These are phyloP conservation scores for Synergus japonicus DNA, from an alignment of 2,888 invertebrate genomes.

Conservation along the genomic window DNA sequence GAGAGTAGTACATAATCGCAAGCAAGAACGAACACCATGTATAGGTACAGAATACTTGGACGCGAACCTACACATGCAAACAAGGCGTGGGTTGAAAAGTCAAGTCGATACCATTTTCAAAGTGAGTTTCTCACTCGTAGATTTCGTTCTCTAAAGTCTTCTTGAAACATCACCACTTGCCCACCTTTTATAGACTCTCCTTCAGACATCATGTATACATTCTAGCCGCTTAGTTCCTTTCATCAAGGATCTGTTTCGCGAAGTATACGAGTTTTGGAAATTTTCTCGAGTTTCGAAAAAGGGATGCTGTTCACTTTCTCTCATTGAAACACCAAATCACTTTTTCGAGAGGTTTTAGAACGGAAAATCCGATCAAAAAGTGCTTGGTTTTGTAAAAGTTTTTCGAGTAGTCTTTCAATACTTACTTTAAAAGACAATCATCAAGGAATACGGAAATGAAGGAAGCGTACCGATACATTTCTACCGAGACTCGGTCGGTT, in stretches of 20 bases:
- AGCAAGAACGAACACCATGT: slow-evolving; percentile 57
- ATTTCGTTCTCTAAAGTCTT: slow-evolving; percentile 42
- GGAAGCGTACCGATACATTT: slow-evolving; percentile 38
- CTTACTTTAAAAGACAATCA: background rate
- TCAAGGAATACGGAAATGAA: slow-evolving; percentile 9
- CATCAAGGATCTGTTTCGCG: slow-evolving; percentile 54
- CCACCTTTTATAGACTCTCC: slow-evolving; percentile 42
- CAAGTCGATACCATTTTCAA: slow-evolving; percentile 52
- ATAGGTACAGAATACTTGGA: slow-evolving; percentile 67
- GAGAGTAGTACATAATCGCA: slow-evolving; percentile 45
- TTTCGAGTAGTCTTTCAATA: background rate
- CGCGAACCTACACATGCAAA: slow-evolving; percentile 24
- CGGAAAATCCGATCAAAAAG: too few species aligned
- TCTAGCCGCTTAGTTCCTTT: slow-evolving; percentile 56
- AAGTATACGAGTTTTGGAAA: slow-evolving; percentile 18
- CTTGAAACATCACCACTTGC: slow-evolving; percentile 31
- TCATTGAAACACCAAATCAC: background rate
- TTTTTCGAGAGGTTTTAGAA: background rate
- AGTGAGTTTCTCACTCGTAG: slow-evolving; percentile 57
- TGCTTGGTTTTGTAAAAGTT: background rate
- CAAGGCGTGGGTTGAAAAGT: background rate
- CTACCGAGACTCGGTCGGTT: slow-evolving; percentile 12
- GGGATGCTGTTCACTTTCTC: background rate
- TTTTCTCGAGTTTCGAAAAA: slow-evolving; percentile 42
- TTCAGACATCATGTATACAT: slow-evolving; percentile 57